A percentile compares a stretch with the other conserved stretches of the same genome.
Conservation (phyloP, 2,888 invertebrate genomes). For the Drosophila pseudotakahashii region DNA sequence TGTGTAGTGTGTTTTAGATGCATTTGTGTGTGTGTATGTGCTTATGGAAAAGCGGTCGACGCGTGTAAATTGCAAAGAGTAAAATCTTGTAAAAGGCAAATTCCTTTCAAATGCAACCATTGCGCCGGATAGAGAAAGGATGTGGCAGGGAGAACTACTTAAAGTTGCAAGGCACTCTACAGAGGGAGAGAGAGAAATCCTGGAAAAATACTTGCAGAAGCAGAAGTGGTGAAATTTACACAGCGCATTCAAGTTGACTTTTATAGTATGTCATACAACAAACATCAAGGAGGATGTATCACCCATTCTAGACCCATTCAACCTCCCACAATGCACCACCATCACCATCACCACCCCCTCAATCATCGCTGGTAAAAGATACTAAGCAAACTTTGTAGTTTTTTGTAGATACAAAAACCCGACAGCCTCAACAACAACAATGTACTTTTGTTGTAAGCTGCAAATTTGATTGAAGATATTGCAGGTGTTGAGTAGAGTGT, state of each 20-base stretch:
- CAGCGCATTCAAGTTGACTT: conserved; percentile 58
- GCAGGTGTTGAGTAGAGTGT: conserved; percentile 36
- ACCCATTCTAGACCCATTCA: conserved; percentile 51
- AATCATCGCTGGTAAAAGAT: conserved; percentile 21
- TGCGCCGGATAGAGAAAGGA: conserved; percentile 48
- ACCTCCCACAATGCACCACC: neutral
- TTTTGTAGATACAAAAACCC: conserved; percentile 10
- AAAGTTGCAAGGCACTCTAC: conserved; percentile 63
- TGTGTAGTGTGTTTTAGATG: neutral
- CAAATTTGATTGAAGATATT: conserved; percentile 42
- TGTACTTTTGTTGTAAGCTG: conserved; percentile 27
- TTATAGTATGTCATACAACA: conserved; percentile 77
- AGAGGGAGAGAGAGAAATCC: neutral
- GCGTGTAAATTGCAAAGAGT: conserved; percentile 81
- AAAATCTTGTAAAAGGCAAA: conserved; percentile 80
- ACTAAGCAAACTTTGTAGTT: conserved; percentile 46
- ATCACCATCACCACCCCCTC: neutral
- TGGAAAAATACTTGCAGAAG: conserved; percentile 7
- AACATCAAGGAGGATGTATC: conserved; percentile 51
- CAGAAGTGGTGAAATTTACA: conserved; percentile 26
- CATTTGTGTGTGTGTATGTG: conserved; percentile 7
- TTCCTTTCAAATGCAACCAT: conserved; percentile 80
- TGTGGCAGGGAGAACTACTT: conserved; percentile 64
- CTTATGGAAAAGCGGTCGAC: conserved; percentile 60
- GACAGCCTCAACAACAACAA: conserved; percentile 16